Evolutionary conservation across 1,140 invertebrate species (phyloP), one percentile per base, ranked within the genome.

Genomic region (Halyomorpha halys): DNA sequence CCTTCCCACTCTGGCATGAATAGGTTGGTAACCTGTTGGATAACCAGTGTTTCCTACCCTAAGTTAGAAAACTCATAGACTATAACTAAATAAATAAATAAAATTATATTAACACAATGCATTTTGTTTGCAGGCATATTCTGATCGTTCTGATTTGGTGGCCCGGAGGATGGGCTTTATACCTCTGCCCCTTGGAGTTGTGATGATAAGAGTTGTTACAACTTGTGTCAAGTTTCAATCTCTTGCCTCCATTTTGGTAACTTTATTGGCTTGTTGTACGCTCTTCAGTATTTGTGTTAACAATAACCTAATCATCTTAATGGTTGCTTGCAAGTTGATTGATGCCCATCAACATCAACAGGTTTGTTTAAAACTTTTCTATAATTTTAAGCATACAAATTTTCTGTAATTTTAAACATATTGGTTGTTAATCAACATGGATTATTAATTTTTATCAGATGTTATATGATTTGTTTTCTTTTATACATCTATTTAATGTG

Each of bases 91-190:
- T n/a, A n/a, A n/a, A n/a, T n/a, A n/a, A n/a, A n/a, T n/a, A n/a
- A n/a, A n/a, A n/a, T n/a, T n/a, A n/a, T n/a, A n/a, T n/a, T n/a
- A n/a, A n/a, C n/a, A n/a, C n/a, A n/a, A n/a, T n/a, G 5, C 23
- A 23, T 56, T 39, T 44, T 39, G 59, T 59, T 70, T 69, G 1
- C 84, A 94, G 75, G 94, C 94, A 0, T 97, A 94, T 74, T 92
- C 92, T n/a, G 97, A 98, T 74, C 92, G 97, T 72, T 95, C 94
- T 0, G 97, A 99, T 74, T 77, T 97, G 44, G 90, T 98, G 6
- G 94, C 94, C 0, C 79, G 96, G 3, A 79, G 95, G 64, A 97
- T 99, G 91, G 95, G 94, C 4, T 98, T 99, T 72, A 98, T 98
- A 72, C 95, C 97, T 3, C 80, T 99, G 66, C 97, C 97, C 0